Conservation (phyloP, 2,888 invertebrate genomes). For the Pediacus dermestoides region DNA sequence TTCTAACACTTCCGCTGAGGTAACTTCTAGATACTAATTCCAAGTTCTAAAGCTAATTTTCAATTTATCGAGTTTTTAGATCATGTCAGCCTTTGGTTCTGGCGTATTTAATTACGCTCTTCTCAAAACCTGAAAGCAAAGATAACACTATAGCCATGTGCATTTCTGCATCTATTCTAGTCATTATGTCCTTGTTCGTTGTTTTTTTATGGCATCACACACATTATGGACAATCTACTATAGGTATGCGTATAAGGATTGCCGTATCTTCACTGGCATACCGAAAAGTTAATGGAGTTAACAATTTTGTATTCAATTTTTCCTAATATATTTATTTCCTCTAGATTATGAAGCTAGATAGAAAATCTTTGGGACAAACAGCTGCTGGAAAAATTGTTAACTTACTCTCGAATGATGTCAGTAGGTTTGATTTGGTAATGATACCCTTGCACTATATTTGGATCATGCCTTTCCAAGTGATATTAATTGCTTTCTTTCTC, state of each 20-base stretch:
- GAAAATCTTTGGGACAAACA: slow-evolving; percentile 71
- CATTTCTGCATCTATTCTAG: slow-evolving; percentile 55
- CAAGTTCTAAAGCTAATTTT: too few relatives aligned
- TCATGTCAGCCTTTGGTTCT: slow-evolving; percentile 48
- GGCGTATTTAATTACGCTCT: too few relatives aligned
- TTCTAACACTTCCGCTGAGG: slow-evolving; percentile 18
- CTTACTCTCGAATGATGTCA: slow-evolving; percentile 79
- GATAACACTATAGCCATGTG: slow-evolving; percentile 56
- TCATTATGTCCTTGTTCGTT: slow-evolving; percentile 52
- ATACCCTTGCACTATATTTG: slow-evolving; percentile 71
- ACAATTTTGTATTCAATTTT: too few relatives aligned
- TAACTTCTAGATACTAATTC: too few relatives aligned
- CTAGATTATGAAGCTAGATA: slow-evolving; percentile 60
- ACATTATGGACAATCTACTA: slow-evolving; percentile 59
- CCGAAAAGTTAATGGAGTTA: too few relatives aligned
- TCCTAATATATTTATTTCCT: too few relatives aligned
- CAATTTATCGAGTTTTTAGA: too few relatives aligned
- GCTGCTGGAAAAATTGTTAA: slow-evolving; percentile 81
- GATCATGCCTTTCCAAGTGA: slow-evolving; percentile 73
- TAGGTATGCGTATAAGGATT: slow-evolving; percentile 72
- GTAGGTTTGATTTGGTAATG: slow-evolving; percentile 70
- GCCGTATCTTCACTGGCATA: slow-evolving; percentile 75
- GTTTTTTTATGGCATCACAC: slow-evolving; percentile 60
- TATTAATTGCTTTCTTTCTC: slow-evolving; percentile 58
- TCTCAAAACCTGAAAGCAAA: too few relatives aligned